phyloP scores from a whole-genome alignment of 92 coral and sea anemone species.

The Palythoa caribaeorum region DNA sequence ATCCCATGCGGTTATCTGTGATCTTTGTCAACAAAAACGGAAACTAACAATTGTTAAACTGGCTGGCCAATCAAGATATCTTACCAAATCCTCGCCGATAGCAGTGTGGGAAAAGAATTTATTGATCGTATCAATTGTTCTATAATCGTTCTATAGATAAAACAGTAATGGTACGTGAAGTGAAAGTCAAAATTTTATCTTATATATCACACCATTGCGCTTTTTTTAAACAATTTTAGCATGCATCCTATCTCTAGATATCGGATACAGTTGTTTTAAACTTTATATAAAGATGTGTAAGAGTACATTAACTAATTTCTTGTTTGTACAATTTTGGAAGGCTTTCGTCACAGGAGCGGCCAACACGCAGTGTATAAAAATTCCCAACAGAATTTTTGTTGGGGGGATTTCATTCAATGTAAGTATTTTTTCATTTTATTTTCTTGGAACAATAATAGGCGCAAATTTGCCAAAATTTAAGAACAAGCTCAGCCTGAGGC shows the following conservation, averaged over 20 bases:
- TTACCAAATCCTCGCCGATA: not conserved
- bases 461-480: too few species aligned
- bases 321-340: not conserved
- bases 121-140: not conserved
- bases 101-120: not conserved
- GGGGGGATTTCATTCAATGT: conserved; percentile 89
- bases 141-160: not conserved
- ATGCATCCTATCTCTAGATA: not conserved
- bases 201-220: not conserved
- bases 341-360: not conserved
- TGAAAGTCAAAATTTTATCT: not conserved
- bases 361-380: conserved; percentile 35
- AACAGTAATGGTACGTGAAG: not conserved
- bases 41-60: not conserved
- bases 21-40: not conserved
- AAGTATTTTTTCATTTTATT: conserved; percentile 37
- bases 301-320: not conserved
- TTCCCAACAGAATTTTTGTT: conserved; percentile 83
- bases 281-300: not conserved
- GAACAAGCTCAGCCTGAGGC: too few species aligned
- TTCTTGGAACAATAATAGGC: too few species aligned
- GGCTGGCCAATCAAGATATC: not conserved
- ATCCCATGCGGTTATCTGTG: too few species aligned
- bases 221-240: too few species aligned
- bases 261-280: not conserved